Base-by-base conservation (phyloP, 2,113 vertebrate genomes). In the Ameiurus melas region DNA sequence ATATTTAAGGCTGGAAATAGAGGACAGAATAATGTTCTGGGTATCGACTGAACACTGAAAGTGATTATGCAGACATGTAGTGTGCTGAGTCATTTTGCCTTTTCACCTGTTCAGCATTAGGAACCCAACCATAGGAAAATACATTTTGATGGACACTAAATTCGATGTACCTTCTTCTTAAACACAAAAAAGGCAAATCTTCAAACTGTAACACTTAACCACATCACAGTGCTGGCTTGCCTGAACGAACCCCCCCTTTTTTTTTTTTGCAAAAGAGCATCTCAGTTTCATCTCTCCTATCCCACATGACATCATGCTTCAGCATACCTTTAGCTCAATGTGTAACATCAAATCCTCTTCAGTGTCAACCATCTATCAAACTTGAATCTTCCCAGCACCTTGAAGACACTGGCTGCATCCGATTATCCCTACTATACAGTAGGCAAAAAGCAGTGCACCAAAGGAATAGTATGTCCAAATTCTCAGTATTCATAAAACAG, bases 341-440 rank as follows among this genome's bases (percentile, higher is more conserved):
- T 77, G 70, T 57, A 86, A n/a, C 85, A 78, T 62, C 85, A 79
- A 77, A 86, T 27, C 73, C 36, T 43, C 36, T 60, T 86, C 73
- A 53, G 3, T 82, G 86, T 81, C 79, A 82, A 87, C 86, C 78
- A 81, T 81, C 86, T 43, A 70, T 87, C 86, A 83, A 87, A 82
- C 62, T 62, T 87, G 33, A 71, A 83, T 47, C 86, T 81, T 30
- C 78, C 19, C 55, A 70, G 77, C n/a, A 64, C 78, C 78, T 82
- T 68, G 39, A 83, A 87, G 62, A 80, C 4, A 43, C 70, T 53
- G 2, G 12, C 9, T 47, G 47, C 47, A 47, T 47, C 47, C 47
- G 47, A 47, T 8, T 47, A 47, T 47, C 47, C 47, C 47, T 47
- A 47, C 47, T 47, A 9, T 47, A 47, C 9, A 51, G 47, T 51